phyloP scores from a whole-genome alignment of 2,888 invertebrate genomes.

The Hirtodrosophila duncani region DNA sequence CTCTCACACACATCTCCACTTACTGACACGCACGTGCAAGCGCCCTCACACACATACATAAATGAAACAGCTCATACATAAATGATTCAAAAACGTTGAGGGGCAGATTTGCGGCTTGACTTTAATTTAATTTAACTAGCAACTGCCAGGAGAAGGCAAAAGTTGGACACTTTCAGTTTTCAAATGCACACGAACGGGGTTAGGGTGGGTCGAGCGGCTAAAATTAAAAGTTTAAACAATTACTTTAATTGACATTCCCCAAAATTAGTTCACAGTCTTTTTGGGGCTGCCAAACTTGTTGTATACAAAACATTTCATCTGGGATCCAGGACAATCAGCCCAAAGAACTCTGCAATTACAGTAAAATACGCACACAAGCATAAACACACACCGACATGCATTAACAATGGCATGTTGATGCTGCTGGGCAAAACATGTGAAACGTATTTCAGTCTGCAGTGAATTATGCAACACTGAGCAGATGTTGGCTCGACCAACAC shows the following conservation, averaged over 20 bases:
- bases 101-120: conserved; percentile 31
- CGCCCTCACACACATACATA: background rate
- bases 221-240: conserved; percentile 71
- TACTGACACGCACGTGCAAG: too few species aligned
- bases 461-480: too few species aligned
- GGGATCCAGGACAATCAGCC: conserved; percentile 30
- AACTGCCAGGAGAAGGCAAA: too few species aligned
- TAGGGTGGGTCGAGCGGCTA: conserved; percentile 1
- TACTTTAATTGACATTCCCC: conserved; percentile 66
- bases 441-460: too few species aligned
- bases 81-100: conserved; percentile 18
- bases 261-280: conserved; percentile 66
- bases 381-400: conserved; percentile 33
- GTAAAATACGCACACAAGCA: too few species aligned
- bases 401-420: conserved; percentile 18
- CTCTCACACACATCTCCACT: too few species aligned
- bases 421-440: too few species aligned
- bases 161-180: conserved; percentile 22
- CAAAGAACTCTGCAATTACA: conserved; percentile 61
- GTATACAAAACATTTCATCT: conserved; percentile 16
- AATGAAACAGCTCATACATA: background rate
- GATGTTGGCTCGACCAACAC: too few species aligned
- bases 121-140: conserved; percentile 44
- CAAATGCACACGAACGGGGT: conserved; percentile 3
- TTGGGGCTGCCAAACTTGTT: conserved; percentile 35